Evolutionary conservation across 2,113 vertebrate species (phyloP).

Genomic region (Cyanocitta stelleri): DNA sequence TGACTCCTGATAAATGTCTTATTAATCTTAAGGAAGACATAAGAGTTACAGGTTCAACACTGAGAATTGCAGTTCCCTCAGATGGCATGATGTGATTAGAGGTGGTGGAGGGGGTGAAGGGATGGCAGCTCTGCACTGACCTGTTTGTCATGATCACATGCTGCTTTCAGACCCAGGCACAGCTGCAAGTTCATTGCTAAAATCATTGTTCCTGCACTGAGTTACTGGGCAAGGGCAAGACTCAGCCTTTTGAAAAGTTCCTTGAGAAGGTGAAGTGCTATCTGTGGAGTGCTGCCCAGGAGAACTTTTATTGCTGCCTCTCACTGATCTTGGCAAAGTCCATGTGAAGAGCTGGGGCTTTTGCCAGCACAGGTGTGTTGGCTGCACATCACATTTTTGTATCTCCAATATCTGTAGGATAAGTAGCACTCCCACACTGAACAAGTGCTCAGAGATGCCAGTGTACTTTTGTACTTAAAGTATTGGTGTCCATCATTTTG

Average conservation of each 20-base stretch:
- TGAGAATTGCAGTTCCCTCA: background rate
- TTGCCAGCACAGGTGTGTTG: background rate
- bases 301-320: background rate
- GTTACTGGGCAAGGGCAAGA: background rate
- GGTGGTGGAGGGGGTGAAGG: background rate
- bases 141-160: background rate
- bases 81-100: fast-evolving
- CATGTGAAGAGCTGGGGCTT: background rate
- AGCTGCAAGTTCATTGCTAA: background rate
- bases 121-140: background rate
- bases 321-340: background rate
- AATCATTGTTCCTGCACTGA: background rate
- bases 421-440: background rate
- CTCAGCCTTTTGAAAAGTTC: background rate
- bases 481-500: background rate
- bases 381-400: fast-evolving
- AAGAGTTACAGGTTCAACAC: background rate
- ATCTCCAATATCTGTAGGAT: background rate
- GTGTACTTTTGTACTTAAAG: background rate
- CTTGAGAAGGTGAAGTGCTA: background rate
- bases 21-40: background rate
- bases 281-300: background rate
- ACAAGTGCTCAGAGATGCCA: background rate
- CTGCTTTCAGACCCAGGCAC: background rate
- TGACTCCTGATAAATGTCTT: background rate